Evolutionary conservation across 2,113 vertebrate species (phyloP), one percentile per base, ranked within the genome.

Genomic region (Chlorodrepanis virens): DNA sequence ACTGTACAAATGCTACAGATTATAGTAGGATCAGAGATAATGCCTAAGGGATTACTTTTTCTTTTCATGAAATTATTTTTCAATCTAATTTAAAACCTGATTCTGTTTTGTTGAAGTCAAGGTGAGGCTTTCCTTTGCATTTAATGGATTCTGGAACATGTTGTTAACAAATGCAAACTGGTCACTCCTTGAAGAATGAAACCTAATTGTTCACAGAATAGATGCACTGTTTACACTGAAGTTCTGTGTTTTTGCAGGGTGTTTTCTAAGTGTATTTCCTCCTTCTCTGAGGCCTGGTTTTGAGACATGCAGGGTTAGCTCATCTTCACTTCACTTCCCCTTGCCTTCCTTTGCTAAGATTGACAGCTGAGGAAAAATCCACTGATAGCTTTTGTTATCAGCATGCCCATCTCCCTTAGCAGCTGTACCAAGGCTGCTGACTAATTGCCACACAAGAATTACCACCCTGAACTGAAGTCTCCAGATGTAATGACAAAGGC

Each of bases 11-110:
- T 74, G 63, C 72, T 89, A 44, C 76, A 84, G 94, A 92, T 96
- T 90, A 91, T 68, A 81, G 68, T 64, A 64, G 74, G 72, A 90
- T 95, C 81, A 81, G 76, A 94, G 77, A 89, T 93, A 96, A 96
- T 79, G 29, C 68, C 71, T 56, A 61, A 70, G 90, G 81, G 83
- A 96, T 96, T 90, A 80, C 56, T 72, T 91, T 94, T 92, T 91
- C 75, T 68, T 79, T 82, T 86, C 76, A 47, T 83, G 64, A 87
- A 96, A 96, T 96, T 78, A 89, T 83, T 90, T 93, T 95, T 87
- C 60, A 67, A 67, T 85, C 7, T 14, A 92, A 90, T 92, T 86
- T 83, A 93, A 93, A 88, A 74, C 56, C 68, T 64, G 28, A 49
- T 54, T 95, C 44, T 84, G 44, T 82, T 84, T 77, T 37, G 40